Conservation (phyloP, 2,113 vertebrate genomes). For the Galbula dea region DNA sequence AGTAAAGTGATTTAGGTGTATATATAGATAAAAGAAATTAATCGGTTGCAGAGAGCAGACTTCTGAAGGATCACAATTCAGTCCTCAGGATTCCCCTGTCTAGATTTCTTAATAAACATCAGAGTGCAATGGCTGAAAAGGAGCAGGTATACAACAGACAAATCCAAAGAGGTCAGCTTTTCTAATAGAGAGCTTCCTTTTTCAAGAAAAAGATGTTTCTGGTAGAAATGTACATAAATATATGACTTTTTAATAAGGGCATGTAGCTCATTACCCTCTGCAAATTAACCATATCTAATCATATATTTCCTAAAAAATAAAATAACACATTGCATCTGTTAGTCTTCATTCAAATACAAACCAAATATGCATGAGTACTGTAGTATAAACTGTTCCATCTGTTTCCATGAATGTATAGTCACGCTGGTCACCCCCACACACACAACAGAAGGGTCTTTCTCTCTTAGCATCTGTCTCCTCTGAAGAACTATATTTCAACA, state of each 20-base stretch:
- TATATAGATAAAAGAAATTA: background rate
- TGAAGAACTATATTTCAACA: conserved; percentile 8
- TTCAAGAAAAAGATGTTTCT: background rate
- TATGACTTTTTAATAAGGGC: conserved; percentile 43
- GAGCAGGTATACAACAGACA: background rate
- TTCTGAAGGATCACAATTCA: background rate
- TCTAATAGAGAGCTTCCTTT: background rate
- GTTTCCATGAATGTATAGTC: conserved; percentile 46
- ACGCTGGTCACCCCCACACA: conserved; percentile 1
- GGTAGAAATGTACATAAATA: conserved; percentile 22
- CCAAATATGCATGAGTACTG: conserved; percentile 55
- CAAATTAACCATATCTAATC: conserved; percentile 62
- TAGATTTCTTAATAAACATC: background rate
- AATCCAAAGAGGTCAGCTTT: background rate
- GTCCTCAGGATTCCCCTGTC: background rate
- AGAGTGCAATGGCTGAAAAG: background rate
- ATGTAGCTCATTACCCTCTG: conserved; percentile 57
- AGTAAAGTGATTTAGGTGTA: background rate
- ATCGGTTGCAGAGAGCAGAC: background rate
- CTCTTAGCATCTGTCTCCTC: conserved; percentile 35
- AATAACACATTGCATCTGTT: conserved; percentile 62
- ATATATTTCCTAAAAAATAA: conserved; percentile 63
- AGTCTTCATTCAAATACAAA: conserved; percentile 46
- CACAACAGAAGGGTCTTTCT: conserved; percentile 41
- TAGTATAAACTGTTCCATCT: conserved; percentile 63